Evolutionary conservation across 2,113 vertebrate genomes (phyloP).

Genomic region (Seriola quinqueradiata): DNA sequence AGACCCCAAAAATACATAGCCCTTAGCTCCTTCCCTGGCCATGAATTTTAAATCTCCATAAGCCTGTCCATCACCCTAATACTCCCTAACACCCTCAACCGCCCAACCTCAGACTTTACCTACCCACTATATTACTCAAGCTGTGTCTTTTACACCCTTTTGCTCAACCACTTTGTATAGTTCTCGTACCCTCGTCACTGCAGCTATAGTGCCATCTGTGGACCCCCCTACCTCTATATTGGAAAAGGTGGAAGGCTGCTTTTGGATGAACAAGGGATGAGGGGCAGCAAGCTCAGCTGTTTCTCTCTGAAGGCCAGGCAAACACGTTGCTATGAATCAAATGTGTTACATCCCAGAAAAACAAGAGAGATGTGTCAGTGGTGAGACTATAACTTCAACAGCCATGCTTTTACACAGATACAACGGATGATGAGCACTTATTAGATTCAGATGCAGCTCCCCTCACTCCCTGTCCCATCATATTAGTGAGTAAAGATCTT

Average conservation of each 20-base stretch:
- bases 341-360: constrained; percentile 31
- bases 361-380: constrained; percentile 10
- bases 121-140: constrained; percentile 50
- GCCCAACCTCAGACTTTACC: constrained; percentile 39
- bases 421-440: constrained; percentile 75
- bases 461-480: constrained; percentile 30
- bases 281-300: constrained; percentile 49
- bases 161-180: constrained; percentile 73
- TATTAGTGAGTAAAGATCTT: constrained; percentile 47
- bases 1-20: constrained; percentile 7
- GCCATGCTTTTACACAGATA: constrained; percentile 36
- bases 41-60: constrained; percentile 53
- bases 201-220: constrained; percentile 77
- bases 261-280: constrained; percentile 47
- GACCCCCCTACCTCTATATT: constrained; percentile 52
- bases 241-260: constrained; percentile 57
- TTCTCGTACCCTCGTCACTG: constrained; percentile 60
- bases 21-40: constrained; percentile 55
- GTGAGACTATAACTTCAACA: constrained; percentile 16
- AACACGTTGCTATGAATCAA: constrained; percentile 20
- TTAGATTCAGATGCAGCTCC: constrained; percentile 58
- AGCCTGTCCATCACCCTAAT: constrained; percentile 41
- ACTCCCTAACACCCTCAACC: constrained; percentile 20
- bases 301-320: constrained; percentile 31
- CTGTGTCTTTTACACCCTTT: constrained; percentile 61